These are phyloP conservation scores for Plagiodera versicolora DNA, from an alignment of 2,888 invertebrate genomes.

Conservation along the genomic window DNA sequence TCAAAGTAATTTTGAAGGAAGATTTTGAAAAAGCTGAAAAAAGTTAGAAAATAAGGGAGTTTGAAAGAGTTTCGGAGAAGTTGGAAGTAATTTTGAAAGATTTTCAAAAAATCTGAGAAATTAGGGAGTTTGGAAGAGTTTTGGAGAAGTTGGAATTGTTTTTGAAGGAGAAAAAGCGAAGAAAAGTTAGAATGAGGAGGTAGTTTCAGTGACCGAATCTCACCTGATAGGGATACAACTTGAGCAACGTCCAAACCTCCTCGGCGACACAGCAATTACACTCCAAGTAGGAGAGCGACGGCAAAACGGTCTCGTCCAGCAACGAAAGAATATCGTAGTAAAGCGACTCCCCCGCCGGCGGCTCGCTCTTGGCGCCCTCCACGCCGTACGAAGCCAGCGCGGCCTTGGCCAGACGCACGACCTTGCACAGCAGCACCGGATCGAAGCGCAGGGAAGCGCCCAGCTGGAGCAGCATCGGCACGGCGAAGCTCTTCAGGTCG, in stretches of 20 bases:
- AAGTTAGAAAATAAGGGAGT: too few relatives aligned
- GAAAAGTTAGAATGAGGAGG: too few relatives aligned
- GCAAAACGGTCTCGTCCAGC: constrained; percentile 86
- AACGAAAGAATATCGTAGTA: constrained; percentile 84
- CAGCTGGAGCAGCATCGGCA: constrained; percentile 83
- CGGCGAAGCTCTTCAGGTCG: constrained; percentile 73
- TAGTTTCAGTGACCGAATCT: too few relatives aligned
- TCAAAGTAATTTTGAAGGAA: too few relatives aligned
- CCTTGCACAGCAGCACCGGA: constrained; percentile 87
- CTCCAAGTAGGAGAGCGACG: constrained; percentile 87
- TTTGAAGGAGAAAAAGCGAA: too few relatives aligned
- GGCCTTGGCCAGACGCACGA: constrained; percentile 61
- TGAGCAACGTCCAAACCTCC: constrained; percentile 90
- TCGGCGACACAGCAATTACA: constrained; percentile 96
- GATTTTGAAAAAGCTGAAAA: too few relatives aligned
- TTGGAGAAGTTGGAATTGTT: too few relatives aligned
- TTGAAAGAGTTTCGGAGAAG: too few relatives aligned
- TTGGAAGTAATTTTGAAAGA: too few relatives aligned
- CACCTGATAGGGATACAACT: constrained; percentile 79
- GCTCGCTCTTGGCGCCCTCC: constrained; percentile 40
- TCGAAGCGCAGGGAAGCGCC: constrained; percentile 89
- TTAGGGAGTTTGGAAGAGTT: too few relatives aligned
- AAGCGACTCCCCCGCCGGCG: constrained; percentile 59
- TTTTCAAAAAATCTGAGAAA: too few relatives aligned
- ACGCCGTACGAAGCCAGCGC: constrained; percentile 46